A percentile compares a stretch with the other conserved stretches of the same genome.
phyloP scores from a whole-genome alignment of 2,797 vertebrate genomes.

The Australoheros facetus region DNA sequence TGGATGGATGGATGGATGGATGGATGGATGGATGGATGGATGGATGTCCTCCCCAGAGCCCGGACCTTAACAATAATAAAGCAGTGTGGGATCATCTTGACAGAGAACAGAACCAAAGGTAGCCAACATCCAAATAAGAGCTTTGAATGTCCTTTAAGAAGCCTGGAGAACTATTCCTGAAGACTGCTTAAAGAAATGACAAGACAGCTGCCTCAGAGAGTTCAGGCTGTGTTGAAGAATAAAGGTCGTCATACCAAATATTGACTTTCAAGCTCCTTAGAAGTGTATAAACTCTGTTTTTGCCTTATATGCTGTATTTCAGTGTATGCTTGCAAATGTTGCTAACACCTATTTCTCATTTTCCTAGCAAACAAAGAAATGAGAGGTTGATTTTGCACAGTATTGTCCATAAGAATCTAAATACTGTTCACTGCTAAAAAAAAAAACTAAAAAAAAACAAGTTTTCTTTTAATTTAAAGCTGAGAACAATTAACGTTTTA shows the following conservation, averaged over 20 bases:
- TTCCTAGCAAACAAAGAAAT: background rate
- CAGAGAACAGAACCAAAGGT: background rate
- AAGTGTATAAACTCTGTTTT: background rate
- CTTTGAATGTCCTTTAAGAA: too few species aligned
- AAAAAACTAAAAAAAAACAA: background rate
- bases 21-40: too few species aligned
- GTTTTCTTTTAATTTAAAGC: background rate
- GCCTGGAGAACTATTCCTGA: too few species aligned
- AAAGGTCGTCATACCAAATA: background rate
- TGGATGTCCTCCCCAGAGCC: background rate
- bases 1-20: too few species aligned
- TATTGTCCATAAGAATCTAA: background rate
- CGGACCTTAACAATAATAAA: background rate
- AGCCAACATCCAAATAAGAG: too few species aligned
- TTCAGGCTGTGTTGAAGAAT: background rate
- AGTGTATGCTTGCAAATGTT: background rate
- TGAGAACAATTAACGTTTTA: background rate
- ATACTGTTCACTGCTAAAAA: background rate
- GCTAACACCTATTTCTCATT: background rate
- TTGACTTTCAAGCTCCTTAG: background rate
- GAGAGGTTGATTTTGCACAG: background rate
- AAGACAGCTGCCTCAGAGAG: background rate
- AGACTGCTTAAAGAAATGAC: background rate
- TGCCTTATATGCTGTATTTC: background rate
- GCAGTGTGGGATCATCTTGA: background rate